Evolutionary conservation across 2,888 invertebrate genomes (phyloP), one percentile per base, ranked within the genome.

Genomic region (Eilema sororculum): DNA sequence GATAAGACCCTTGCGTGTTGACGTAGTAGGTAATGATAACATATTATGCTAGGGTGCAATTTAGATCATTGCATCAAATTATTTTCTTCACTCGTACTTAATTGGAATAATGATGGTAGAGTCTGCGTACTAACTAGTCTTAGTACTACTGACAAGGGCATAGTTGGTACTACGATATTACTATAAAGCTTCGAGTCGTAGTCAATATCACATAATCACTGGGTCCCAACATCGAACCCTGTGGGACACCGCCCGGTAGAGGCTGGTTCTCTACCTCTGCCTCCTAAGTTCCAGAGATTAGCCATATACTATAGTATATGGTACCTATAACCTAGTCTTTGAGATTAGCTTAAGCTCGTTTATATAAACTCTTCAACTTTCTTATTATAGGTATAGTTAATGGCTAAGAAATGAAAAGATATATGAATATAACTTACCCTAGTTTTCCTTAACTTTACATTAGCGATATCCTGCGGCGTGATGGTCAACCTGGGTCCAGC

Each of bases 381-480:
- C 10, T 12, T 37, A 37, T 13, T 37, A 41, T 33, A 37, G 12
- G 13, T 37, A 41, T 41, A 41, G 41, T 16, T 16, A 41, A 41
- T 41, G 16, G 41, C 16, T 41, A 41, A 30, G 5, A 22, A 22
- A 16, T 9, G 33, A 2, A 65, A 52, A 52, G 46, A 56, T 2
- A 22, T 22, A 8, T 10, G 13, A 66, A 22, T 22, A 8, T 10
- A 13, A 66, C 41, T 74, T 78, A 94, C 95, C 92, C 91, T 94
- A 24, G 94, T 86, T 83, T 94, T 95, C 73, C 94, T 89, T 66
- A 95, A 81, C 75, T 95, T 95, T 22, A 95, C 95, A 76, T 94
- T 95, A 10, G 95, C 95, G 5, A 95, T 95, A 69, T 95, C 95
- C 69, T 95, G 90, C 6, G 95, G 95, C 6, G 95, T 95, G 75